Conservation (phyloP, 2,113 vertebrate species). For the Diphyllodes magnificus region DNA sequence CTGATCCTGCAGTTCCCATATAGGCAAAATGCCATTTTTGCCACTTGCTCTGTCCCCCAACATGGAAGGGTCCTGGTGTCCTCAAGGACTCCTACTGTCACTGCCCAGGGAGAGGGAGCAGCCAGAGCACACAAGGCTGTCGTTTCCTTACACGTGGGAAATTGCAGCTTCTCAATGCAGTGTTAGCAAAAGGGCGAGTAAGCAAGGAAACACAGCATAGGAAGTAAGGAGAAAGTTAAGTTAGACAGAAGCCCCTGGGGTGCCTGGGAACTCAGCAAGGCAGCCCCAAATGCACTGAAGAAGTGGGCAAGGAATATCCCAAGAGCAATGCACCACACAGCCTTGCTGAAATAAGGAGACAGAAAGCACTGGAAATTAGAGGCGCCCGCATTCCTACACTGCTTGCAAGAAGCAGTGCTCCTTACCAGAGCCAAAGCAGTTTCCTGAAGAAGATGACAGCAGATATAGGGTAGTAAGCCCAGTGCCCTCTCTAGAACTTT, state of each 20-base stretch:
- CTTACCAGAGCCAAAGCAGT: background rate
- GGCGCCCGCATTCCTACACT: accelerated
- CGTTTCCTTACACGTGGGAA: background rate
- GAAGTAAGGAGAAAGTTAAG: background rate
- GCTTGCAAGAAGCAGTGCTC: background rate
- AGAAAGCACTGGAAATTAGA: background rate
- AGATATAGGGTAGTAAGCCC: background rate
- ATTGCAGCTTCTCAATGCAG: background rate
- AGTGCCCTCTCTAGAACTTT: background rate
- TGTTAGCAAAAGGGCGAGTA: background rate
- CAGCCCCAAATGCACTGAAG: background rate
- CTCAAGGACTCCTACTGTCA: background rate
- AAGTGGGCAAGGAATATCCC: background rate
- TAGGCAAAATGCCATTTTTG: background rate
- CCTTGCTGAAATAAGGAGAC: background rate
- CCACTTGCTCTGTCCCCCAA: background rate
- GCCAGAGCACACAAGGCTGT: background rate
- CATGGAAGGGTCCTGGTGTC: accelerated
- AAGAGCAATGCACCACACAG: background rate
- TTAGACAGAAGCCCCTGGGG: background rate
- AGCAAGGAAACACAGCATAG: background rate
- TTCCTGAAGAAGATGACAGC: background rate
- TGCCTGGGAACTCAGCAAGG: background rate
- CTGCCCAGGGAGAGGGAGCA: background rate
- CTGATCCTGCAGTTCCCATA: background rate